phyloP scores from a whole-genome alignment of 2,888 invertebrate genomes.

The Macaria liturata region DNA sequence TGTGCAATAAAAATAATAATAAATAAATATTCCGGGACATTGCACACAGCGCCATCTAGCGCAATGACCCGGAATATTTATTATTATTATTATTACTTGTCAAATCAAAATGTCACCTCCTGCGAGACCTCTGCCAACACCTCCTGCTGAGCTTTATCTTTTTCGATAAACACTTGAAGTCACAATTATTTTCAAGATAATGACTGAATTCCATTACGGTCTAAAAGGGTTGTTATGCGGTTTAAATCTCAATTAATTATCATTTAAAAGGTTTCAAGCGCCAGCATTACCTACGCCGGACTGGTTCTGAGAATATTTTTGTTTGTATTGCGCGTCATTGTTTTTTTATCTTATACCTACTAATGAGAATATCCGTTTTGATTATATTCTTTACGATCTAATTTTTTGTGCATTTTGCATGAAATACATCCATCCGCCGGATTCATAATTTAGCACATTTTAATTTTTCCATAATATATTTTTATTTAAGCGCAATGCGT shows the following conservation, averaged over 20 bases:
- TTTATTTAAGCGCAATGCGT: too few relatives aligned
- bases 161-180: constrained; percentile 41
- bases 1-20: too few relatives aligned
- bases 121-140: constrained; percentile 33
- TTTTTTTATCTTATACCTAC: constrained; percentile 17
- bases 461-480: too few relatives aligned
- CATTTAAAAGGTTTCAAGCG: constrained; percentile 21
- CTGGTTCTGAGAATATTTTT: constrained; percentile 26
- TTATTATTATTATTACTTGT: too few relatives aligned
- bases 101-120: constrained; percentile 50
- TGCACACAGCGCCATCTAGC: too few relatives aligned
- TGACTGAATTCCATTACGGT: constrained; percentile 8
- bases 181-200: constrained; percentile 43
- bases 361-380: constrained; percentile 25
- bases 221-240: constrained; percentile 23
- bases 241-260: constrained; percentile 26
- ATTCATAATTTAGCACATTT: not conserved
- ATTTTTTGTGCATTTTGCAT: constrained; percentile 19
- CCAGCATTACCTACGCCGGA: constrained; percentile 12
- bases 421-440: not conserved
- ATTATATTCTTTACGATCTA: constrained; percentile 21
- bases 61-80: too few relatives aligned
- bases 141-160: constrained; percentile 50
- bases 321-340: constrained; percentile 20
- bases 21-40: too few relatives aligned